These are phyloP conservation scores for Nasonia longicornis DNA, from an alignment of 1,140 invertebrate species.

Conservation along the genomic window DNA sequence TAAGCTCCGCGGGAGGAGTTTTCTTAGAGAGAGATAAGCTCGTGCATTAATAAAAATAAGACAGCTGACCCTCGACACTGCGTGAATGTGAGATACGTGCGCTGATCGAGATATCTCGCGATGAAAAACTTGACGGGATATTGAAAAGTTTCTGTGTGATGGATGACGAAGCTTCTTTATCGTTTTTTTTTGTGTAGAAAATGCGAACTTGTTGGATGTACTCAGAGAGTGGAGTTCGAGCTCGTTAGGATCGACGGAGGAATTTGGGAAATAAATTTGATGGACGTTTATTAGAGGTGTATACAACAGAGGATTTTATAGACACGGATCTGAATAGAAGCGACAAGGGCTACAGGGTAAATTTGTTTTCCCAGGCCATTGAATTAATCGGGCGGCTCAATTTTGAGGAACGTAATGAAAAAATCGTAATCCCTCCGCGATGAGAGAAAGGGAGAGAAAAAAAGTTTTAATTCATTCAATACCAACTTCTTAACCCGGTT, in stretches of 20 bases:
- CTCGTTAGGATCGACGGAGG: no score
- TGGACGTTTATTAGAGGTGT: no score
- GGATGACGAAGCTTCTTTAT: neutral
- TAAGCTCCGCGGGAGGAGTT: neutral
- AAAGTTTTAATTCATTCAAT: constrained; percentile 17
- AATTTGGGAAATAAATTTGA: no score
- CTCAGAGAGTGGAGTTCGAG: no score
- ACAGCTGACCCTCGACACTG: neutral
- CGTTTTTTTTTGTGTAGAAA: no score
- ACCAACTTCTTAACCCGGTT: constrained; percentile 21
- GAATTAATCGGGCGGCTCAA: no score
- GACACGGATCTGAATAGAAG: no score
- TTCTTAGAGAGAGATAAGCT: neutral
- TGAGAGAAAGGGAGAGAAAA: neutral
- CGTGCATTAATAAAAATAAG: neutral
- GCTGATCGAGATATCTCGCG: no score
- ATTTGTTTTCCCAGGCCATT: neutral
- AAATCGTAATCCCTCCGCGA: no score
- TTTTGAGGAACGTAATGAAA: neutral
- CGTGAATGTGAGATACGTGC: no score
- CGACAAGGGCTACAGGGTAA: no score
- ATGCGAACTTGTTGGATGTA: neutral
- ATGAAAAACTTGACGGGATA: constrained; percentile 1
- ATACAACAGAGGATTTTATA: no score
- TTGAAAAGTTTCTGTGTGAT: neutral